These are phyloP conservation scores for Leucopternis melanops DNA, from an alignment of 2,113 vertebrate species.

Conservation along the genomic window DNA sequence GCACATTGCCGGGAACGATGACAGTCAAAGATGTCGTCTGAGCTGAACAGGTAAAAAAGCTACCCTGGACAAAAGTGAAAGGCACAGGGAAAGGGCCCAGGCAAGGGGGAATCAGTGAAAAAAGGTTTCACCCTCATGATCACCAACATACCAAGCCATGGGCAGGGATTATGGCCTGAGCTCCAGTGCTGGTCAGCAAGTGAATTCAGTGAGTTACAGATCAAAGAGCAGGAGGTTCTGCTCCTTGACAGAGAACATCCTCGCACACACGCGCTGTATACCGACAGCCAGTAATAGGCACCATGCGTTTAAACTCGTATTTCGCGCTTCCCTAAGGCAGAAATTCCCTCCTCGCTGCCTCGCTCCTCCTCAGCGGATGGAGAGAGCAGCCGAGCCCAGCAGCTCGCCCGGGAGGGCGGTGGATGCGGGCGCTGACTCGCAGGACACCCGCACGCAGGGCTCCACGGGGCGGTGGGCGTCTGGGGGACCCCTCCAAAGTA, in stretches of 20 bases:
- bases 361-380: fast-evolving
- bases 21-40: no score
- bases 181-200: not conserved
- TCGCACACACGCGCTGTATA: no score
- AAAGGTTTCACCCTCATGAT: not conserved
- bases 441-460: not conserved
- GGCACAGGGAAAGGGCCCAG: not conserved
- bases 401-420: no score
- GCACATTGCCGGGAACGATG: no score
- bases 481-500: fast-evolving
- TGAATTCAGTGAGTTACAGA: not conserved
- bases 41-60: not conserved
- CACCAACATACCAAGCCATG: not conserved
- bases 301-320: not conserved
- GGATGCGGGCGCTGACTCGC: fast-evolving
- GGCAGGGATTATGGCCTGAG: not conserved
- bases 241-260: not conserved
- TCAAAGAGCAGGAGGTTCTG: not conserved
- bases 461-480: not conserved
- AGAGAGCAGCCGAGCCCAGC: not conserved
- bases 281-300: not conserved
- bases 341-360: not conserved
- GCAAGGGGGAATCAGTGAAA: not conserved
- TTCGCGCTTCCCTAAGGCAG: not conserved
- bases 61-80: not conserved